Conservation (phyloP, 2,888 invertebrate genomes). For the Zootermopsis nevadensis region DNA sequence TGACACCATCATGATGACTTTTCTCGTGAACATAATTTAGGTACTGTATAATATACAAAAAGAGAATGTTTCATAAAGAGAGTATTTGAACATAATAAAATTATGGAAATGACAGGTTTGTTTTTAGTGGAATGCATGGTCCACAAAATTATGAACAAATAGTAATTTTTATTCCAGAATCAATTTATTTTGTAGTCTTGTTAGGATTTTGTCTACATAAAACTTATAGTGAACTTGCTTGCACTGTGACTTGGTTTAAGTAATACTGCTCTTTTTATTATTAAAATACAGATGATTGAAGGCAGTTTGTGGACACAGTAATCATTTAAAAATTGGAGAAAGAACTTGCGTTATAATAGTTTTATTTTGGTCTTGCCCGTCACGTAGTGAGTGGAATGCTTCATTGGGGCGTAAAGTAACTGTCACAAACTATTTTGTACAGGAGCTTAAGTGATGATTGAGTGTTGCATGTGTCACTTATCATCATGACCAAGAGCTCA, state of each 20-base stretch:
- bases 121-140: constrained; percentile 22
- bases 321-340: neutral
- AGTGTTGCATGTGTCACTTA: neutral
- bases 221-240: neutral
- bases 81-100: constrained; percentile 7
- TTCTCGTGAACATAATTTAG: neutral
- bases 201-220: constrained; percentile 10
- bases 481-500: neutral
- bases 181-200: constrained; percentile 3
- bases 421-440: constrained; percentile 2
- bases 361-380: neutral
- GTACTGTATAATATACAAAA: constrained; percentile 14
- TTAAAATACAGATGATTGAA: neutral
- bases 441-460: neutral
- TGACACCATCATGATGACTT: constrained; percentile 10
- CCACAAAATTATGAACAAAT: constrained; percentile 14
- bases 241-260: neutral
- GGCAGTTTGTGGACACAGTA: neutral
- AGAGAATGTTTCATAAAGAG: neutral
- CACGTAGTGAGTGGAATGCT: neutral
- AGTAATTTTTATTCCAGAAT: neutral
- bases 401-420: neutral
- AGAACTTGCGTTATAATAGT: neutral
- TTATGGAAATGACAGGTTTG: neutral
- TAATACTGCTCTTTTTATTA: neutral